phyloP scores from a whole-genome alignment of 2,888 invertebrate species.

The Hipparchia sbordonii region DNA sequence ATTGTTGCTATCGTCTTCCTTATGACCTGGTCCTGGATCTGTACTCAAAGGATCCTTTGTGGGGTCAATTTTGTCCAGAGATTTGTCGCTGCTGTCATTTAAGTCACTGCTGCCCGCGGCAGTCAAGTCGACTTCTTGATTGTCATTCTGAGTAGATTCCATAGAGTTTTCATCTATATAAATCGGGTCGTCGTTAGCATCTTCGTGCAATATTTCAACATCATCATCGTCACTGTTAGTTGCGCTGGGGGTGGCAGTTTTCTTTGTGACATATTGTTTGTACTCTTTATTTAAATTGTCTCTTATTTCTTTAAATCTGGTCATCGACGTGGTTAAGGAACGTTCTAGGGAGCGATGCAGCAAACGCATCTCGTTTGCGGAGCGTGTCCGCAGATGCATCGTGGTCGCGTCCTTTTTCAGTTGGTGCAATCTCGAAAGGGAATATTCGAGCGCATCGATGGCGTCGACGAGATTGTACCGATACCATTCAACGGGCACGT shows the following conservation, averaged over 20 bases:
- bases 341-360: conserved; percentile 82
- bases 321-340: conserved; percentile 78
- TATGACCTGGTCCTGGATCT: background rate
- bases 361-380: conserved; percentile 75
- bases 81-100: conserved; percentile 73
- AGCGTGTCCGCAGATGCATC: conserved; percentile 70
- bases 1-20: conserved; percentile 7
- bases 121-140: conserved; percentile 69
- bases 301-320: conserved; percentile 79
- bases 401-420: conserved; percentile 76
- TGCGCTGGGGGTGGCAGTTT: conserved; percentile 43
- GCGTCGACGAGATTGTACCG: conserved; percentile 83
- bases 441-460: conserved; percentile 81
- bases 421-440: conserved; percentile 76
- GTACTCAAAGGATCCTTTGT: conserved; percentile 18
- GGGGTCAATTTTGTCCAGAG: conserved; percentile 35
- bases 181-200: conserved; percentile 73
- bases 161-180: conserved; percentile 78
- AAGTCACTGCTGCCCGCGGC: conserved; percentile 71
- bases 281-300: conserved; percentile 81
- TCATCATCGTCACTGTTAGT: conserved; percentile 70
- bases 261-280: conserved; percentile 74
- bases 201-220: conserved; percentile 68
- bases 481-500: conserved; percentile 82
- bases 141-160: conserved; percentile 64